phyloP scores from a whole-genome alignment of 2,888 invertebrate genomes.

The Aspidiotus rigidus region DNA sequence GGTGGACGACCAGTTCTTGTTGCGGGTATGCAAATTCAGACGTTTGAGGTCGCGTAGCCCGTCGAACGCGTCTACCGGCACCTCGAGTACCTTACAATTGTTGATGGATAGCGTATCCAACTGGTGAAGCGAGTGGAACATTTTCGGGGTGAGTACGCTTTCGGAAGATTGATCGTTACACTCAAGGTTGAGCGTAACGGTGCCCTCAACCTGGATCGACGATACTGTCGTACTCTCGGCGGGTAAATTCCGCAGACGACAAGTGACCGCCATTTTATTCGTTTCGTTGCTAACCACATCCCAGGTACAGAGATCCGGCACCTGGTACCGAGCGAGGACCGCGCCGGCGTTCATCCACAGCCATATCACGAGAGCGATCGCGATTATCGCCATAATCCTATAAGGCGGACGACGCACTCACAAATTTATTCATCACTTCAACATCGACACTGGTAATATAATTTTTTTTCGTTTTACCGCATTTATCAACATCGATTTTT shows the following conservation, averaged over 20 bases:
- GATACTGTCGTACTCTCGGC: constrained; percentile 57
- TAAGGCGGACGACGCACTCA: not conserved
- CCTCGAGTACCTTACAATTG: constrained; percentile 67
- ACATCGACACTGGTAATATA: not conserved
- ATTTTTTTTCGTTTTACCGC: not conserved
- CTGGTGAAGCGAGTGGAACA: constrained; percentile 61
- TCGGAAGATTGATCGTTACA: constrained; percentile 72
- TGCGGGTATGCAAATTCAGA: constrained; percentile 67
- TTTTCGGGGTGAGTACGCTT: constrained; percentile 62
- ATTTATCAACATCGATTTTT: not conserved
- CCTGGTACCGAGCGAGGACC: constrained; percentile 25
- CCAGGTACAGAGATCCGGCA: constrained; percentile 26
- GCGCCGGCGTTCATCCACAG: not conserved
- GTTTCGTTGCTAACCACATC: constrained; percentile 43
- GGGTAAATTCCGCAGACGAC: constrained; percentile 57
- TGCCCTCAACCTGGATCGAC: constrained; percentile 56
- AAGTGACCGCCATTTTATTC: constrained; percentile 49
- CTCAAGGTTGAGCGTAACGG: constrained; percentile 61
- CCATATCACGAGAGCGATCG: not conserved
- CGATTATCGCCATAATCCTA: not conserved
- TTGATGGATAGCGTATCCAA: constrained; percentile 65
- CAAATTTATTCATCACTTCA: constrained; percentile 1
- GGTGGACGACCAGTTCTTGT: constrained; percentile 64
- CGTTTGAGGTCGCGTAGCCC: constrained; percentile 69
- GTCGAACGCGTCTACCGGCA: constrained; percentile 68